Evolutionary conservation across 2,113 vertebrate species (phyloP).

Genomic region (Colius striatus): DNA sequence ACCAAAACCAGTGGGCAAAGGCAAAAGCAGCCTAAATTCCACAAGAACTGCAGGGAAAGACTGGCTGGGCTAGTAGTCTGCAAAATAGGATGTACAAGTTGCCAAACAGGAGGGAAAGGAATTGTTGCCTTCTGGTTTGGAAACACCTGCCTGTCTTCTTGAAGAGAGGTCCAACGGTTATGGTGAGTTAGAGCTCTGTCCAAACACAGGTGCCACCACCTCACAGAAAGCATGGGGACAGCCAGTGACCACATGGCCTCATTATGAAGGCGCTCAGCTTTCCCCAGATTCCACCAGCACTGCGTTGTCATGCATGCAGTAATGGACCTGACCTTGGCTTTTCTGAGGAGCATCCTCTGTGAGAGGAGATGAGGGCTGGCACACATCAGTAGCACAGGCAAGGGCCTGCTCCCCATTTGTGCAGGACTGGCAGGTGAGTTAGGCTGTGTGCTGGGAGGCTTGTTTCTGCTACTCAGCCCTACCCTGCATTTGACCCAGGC

Average conservation of each 20-base stretch:
- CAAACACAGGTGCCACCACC: background rate
- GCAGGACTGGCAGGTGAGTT: background rate
- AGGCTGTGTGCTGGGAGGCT: background rate
- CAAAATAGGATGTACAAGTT: background rate
- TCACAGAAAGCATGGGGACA: background rate
- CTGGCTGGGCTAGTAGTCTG: background rate
- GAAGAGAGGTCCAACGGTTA: background rate
- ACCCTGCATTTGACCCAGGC: background rate
- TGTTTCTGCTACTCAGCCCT: background rate
- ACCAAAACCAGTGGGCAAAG: background rate
- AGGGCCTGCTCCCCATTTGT: too few species aligned
- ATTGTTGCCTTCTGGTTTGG: background rate
- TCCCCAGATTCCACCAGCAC: background rate
- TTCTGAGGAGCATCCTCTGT: background rate
- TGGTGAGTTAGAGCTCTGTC: accelerated
- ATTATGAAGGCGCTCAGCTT: background rate
- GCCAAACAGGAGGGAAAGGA: background rate
- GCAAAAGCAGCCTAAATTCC: background rate
- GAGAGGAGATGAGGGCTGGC: accelerated
- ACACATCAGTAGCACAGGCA: accelerated
- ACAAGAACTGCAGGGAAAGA: background rate
- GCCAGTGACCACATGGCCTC: background rate
- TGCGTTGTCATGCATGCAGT: accelerated
- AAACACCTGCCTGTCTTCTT: background rate
- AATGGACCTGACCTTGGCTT: background rate